These are phyloP conservation scores for Thunnus albacares DNA, from an alignment of 2,797 vertebrate genomes.

Conservation along the genomic window DNA sequence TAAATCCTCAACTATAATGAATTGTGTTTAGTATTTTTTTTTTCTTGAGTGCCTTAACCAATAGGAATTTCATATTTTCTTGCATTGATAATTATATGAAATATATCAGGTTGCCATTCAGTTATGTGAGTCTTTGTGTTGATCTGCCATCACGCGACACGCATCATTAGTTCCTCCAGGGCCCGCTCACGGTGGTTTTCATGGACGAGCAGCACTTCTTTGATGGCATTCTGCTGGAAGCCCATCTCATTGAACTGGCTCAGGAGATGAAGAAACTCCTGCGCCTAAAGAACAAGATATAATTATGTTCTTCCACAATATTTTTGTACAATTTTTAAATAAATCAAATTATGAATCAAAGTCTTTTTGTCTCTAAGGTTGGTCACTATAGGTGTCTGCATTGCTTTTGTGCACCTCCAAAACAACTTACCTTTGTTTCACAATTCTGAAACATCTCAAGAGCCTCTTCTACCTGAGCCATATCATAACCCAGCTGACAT, in stretches of 20 bases:
- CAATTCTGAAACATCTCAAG: conserved; percentile 99
- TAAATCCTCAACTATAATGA: conserved; percentile 4
- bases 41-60: not conserved
- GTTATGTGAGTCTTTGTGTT: conserved; percentile 5
- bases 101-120: not conserved
- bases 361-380: not conserved
- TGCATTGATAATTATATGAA: not conserved
- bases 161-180: conserved; percentile 94
- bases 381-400: no score
- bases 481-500: conserved; percentile 91
- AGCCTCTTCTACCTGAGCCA: conserved; percentile 94
- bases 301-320: no score
- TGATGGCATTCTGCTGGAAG: conserved; percentile 94
- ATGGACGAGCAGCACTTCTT: conserved; percentile 95
- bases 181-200: conserved; percentile 93
- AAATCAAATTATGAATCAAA: not conserved
- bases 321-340: not conserved
- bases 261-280: conserved; percentile 92
- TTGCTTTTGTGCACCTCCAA: not conserved
- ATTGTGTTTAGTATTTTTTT: not conserved
- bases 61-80: not conserved
- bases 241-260: conserved; percentile 98
- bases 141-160: conserved; percentile 81
- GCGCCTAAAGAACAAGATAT: conserved; percentile 82
- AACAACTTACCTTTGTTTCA: conserved; percentile 90